Evolutionary conservation across 2,888 invertebrate species (phyloP).

Genomic region (Subacronicta megacephala): DNA sequence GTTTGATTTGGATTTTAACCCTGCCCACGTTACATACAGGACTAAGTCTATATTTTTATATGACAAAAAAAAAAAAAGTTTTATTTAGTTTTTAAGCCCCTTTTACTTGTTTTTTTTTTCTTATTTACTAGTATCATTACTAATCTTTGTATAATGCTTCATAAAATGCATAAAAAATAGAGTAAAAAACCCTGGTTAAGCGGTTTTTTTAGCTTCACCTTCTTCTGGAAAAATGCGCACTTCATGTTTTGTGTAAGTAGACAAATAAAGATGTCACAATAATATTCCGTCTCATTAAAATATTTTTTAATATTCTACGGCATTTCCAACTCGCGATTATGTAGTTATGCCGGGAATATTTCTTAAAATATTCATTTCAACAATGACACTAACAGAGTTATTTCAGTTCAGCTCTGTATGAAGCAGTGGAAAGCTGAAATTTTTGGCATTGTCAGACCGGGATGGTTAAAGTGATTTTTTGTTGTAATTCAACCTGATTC

Average conservation of each 20-base stretch:
- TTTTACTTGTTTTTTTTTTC: too few relatives aligned
- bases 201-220: too few relatives aligned
- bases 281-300: slow-evolving; percentile 13
- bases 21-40: too few relatives aligned
- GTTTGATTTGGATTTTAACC: too few relatives aligned
- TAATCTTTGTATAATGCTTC: too few relatives aligned
- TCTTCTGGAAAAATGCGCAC: too few relatives aligned
- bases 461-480: slow-evolving; percentile 54
- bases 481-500: slow-evolving; percentile 17
- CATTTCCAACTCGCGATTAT: slow-evolving; percentile 8
- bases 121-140: too few relatives aligned
- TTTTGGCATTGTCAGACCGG: slow-evolving; percentile 58
- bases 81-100: too few relatives aligned
- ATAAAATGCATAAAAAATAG: too few relatives aligned
- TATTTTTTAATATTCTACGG: neutral
- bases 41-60: too few relatives aligned
- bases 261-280: slow-evolving; percentile 1
- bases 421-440: slow-evolving; percentile 52
- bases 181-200: too few relatives aligned
- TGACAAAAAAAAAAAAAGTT: too few relatives aligned
- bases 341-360: slow-evolving; percentile 18
- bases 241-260: neutral
- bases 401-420: slow-evolving; percentile 56
- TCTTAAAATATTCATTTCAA: slow-evolving; percentile 51
- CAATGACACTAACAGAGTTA: slow-evolving; percentile 63